Base-by-base conservation (phyloP, 1,140 invertebrate genomes). In the Atta colombica region DNA sequence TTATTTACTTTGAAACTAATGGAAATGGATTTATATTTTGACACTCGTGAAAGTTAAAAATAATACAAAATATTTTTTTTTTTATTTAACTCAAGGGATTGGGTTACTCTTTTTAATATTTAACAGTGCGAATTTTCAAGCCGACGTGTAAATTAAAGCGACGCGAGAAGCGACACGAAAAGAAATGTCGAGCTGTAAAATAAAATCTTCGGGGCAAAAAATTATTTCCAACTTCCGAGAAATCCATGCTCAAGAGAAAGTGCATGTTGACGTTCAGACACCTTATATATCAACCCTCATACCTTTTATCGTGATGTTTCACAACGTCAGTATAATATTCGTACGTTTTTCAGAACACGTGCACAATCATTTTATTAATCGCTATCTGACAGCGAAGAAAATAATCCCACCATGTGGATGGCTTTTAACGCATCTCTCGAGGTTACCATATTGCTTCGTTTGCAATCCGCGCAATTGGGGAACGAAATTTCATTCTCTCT, bases 361-460 rank as follows among this genome's bases (percentile, higher is more conserved):
- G 80, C 55, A 53, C 80, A 61, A 84, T 84, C 39, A 84, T 84
- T 84, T 84, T 84, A 75, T 84, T 75, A 63, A 63, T 69, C 55
- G 10, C 49, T 53, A 58, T 14, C 69, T 51, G 80, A 84, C 80
- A 63, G 55, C 18, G n/a, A 51, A 74, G 80, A 84, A 63, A 74
- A 84, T 75, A 74, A 74, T 74, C 39, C 39, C 68, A 25, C 8
- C 14, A 25, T 35, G 55, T 16, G 69, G 55, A 49, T 75, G 39
- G 65, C 69, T 61, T 84, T 84, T 75, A 84, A 84, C 80, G 69
- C 69, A 75, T 84, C 80, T 84, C 80, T 14, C 55, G 80, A 84
- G 71, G 71, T 84, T 84, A 82, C 80, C 80, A 74, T 74, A 82
- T 74, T 82, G 80, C 58, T 84, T 84, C 55, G 66, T 45, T 81